Percentiles rank a stretch among this genome's conserved stretches.
phyloP scores from a whole-genome alignment of 2,797 vertebrate species.

The Urocyon cinereoargenteus region DNA sequence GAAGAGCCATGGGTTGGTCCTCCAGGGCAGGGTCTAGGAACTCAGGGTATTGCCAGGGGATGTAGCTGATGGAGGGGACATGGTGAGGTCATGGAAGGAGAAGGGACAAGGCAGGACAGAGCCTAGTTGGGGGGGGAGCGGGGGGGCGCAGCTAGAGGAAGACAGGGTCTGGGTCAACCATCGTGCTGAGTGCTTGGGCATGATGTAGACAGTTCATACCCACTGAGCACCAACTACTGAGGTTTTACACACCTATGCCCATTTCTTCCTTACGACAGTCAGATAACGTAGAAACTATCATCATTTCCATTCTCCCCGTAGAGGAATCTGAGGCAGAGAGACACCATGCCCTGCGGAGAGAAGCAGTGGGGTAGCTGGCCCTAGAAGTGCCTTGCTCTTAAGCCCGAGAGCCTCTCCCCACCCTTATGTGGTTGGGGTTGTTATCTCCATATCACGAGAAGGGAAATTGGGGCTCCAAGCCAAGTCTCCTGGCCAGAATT shows the following conservation, averaged over 20 bases:
- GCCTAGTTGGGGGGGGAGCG: too few relatives aligned
- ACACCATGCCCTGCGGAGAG: neutral
- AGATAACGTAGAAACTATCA: accelerated
- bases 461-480: neutral
- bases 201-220: accelerated
- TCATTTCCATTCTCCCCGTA: neutral
- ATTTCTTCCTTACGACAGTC: neutral
- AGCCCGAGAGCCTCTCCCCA: neutral
- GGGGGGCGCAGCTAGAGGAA: neutral
- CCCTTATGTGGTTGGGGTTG: neutral
- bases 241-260: too few relatives aligned
- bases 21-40: neutral
- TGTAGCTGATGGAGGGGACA: neutral
- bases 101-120: neutral
- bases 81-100: neutral
- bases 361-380: neutral
- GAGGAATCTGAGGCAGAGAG: neutral
- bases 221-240: accelerated
- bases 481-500: accelerated
- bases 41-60: neutral
- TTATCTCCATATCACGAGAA: neutral
- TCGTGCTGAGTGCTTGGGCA: accelerated
- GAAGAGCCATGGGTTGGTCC: neutral
- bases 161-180: accelerated
- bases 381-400: neutral